Conservation (phyloP, 2,888 invertebrate genomes). For the Drosophila kuntzei region DNA sequence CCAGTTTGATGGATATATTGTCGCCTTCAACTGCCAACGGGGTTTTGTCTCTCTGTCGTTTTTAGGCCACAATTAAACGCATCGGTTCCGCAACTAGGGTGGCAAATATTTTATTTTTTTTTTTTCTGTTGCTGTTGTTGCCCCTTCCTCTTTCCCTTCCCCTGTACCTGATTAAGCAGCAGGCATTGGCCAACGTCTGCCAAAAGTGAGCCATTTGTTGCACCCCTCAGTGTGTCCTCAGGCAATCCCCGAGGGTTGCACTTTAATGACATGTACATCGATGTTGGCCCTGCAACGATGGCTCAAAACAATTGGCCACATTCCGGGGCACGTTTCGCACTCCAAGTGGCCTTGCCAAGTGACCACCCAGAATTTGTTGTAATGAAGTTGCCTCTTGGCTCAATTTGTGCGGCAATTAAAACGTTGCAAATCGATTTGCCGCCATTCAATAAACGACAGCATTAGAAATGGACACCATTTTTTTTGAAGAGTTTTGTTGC, state of each 20-base stretch:
- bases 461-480: conserved; percentile 54
- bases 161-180: conserved; percentile 58
- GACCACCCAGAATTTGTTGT: conserved; percentile 68
- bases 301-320: conserved; percentile 31
- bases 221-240: conserved; percentile 43
- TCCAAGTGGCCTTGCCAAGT: conserved; percentile 51
- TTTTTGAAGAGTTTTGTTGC: conserved; percentile 16
- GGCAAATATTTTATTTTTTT: conserved; percentile 54
- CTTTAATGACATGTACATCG: conserved; percentile 36
- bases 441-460: conserved; percentile 51
- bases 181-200: conserved; percentile 69
- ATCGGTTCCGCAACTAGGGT: conserved; percentile 84
- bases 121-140: conserved; percentile 21
- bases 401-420: conserved; percentile 78
- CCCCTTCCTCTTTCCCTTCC: conserved; percentile 26
- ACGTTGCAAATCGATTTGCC: conserved; percentile 75
- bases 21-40: conserved; percentile 53
- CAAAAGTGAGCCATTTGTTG: conserved; percentile 81
- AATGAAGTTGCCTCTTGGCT: conserved; percentile 65
- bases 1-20: conserved; percentile 75
- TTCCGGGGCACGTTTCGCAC: conserved; percentile 66
- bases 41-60: conserved; percentile 60
- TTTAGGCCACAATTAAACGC: conserved; percentile 83
- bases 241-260: conserved; percentile 38
- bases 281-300: conserved; percentile 12